Evolutionary conservation across 2,888 invertebrate genomes (phyloP).

Genomic region (Aspidiotus destructor): DNA sequence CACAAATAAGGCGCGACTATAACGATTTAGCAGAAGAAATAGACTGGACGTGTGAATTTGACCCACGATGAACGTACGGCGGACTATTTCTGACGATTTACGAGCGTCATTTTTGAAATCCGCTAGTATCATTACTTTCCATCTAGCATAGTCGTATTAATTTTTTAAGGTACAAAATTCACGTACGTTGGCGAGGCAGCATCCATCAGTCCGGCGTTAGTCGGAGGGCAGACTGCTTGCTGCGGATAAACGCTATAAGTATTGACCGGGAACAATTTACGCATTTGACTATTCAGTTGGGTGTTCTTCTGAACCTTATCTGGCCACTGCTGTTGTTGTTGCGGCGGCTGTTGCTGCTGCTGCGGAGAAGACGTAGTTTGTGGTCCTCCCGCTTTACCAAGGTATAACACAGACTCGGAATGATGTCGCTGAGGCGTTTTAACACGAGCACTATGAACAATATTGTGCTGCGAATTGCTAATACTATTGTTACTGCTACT

Average conservation of each 20-base stretch:
- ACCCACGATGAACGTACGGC: no score
- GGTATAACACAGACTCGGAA: slow-evolving; percentile 61
- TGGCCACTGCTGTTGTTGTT: slow-evolving; percentile 24
- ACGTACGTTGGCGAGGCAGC: slow-evolving; percentile 7
- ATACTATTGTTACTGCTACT: background rate
- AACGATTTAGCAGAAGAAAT: no score
- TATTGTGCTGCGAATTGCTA: slow-evolving; percentile 47
- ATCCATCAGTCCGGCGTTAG: background rate
- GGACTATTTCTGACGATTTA: no score
- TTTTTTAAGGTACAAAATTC: slow-evolving; percentile 3
- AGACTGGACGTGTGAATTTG: no score
- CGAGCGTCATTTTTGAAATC: no score
- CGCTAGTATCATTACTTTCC: no score
- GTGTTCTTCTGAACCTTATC: slow-evolving; percentile 42
- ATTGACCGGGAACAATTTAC: slow-evolving; percentile 59
- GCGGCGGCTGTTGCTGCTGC: slow-evolving; percentile 12
- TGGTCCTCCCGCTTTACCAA: slow-evolving; percentile 41
- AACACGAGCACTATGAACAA: slow-evolving; percentile 66
- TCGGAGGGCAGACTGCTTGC: background rate
- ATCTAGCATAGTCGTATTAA: background rate
- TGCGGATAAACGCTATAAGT: slow-evolving; percentile 53
- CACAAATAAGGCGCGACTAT: no score
- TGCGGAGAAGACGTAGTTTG: slow-evolving; percentile 28
- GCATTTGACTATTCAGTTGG: slow-evolving; percentile 47
- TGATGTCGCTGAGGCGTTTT: slow-evolving; percentile 67